These are phyloP conservation scores for Marmota flaviventris DNA, from an alignment of 2,113 vertebrate species.

Conservation along the genomic window DNA sequence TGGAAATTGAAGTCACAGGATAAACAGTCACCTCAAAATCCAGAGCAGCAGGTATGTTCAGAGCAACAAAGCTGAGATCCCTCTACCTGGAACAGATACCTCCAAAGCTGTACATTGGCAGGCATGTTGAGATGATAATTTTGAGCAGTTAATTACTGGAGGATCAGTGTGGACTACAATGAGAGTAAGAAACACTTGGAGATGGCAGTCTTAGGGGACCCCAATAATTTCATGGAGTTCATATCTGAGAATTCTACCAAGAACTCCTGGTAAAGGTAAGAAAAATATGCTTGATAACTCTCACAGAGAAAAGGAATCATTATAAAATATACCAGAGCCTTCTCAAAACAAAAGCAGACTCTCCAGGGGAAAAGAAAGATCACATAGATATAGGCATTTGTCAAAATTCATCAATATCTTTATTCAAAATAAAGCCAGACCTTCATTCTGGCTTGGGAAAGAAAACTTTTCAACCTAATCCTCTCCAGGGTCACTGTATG, in stretches of 20 bases:
- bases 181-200: neutral
- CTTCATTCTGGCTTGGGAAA: neutral
- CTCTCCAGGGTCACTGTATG: too few relatives aligned
- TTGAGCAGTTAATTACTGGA: neutral
- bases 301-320: neutral
- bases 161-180: neutral
- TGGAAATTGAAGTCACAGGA: neutral
- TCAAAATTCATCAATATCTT: too few relatives aligned
- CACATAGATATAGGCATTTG: too few relatives aligned
- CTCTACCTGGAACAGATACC: neutral
- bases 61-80: neutral
- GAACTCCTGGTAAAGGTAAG: neutral
- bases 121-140: neutral
- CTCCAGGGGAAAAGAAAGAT: neutral
- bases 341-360: neutral
- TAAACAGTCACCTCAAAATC: neutral
- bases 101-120: neutral
- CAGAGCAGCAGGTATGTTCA: neutral
- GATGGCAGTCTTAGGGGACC: accelerated
- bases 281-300: neutral
- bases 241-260: neutral
- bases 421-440: neutral
- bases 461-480: neutral
- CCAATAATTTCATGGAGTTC: neutral
- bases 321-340: neutral